Evolutionary conservation across 2,888 invertebrate species (phyloP), one percentile per base, ranked within the genome.

Genomic region (Eupeodes latifasciatus): DNA sequence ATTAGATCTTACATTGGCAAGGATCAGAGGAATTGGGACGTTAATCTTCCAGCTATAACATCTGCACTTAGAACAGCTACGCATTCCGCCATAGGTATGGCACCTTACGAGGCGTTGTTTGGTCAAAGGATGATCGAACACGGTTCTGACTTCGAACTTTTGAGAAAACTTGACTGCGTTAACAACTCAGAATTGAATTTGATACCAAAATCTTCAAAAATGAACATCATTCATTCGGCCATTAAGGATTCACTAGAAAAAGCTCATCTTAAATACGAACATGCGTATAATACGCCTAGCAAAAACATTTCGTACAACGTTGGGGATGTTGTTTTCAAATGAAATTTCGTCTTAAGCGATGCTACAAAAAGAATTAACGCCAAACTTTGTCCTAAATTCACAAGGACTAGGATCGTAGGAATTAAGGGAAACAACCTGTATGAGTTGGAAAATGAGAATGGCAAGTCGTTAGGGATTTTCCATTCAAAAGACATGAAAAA

Each of bases 61-160:
- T 67, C 49, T n/a, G 66, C 66, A 1, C 49, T 67, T 1, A 67
- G 66, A 51, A 67, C 66, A 1, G 27, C 4, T 4, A 4, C 5
- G 0, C 76, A 76, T 14, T 66, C 57, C 4, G 66, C 34, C 5
- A 76, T 55, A 2, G 57, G 57, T 9, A 57, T 76, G 27, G 5
- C 66, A 0, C 76, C 76, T 1, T 64, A 76, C 19, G 66, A 76
- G 12, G 76, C 44, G 1, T 12, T 76, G 9, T 66, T 66, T 27
- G 76, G 76, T 1, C 66, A 57, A 12, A 55, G 14, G 6, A 64
- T 76, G 66, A 5, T 76, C 1, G 66, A 76, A 11, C 64, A 76
- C 66, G 76, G 55, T 0, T 55, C 55, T 0, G 66, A 66, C 4
- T 64, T 27, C 10, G 12, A 55, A 4, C 10, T 14, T 4, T 12